Conservation (phyloP, 2,113 vertebrate species). For the Hyperopisus bebe region DNA sequence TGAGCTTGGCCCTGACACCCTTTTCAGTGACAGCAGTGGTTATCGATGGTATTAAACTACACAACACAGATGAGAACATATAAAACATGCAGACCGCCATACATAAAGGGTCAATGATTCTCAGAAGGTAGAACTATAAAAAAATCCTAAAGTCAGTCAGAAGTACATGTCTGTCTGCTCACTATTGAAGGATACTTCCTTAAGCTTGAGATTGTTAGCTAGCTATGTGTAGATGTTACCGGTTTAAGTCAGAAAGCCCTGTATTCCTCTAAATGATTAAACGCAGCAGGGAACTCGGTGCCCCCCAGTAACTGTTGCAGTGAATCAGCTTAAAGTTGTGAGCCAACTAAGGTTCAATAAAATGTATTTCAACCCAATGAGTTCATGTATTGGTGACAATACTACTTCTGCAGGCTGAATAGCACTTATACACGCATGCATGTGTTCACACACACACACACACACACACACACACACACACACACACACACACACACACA, state of each 20-base stretch:
- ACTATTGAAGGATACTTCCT: not conserved
- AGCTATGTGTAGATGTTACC: not conserved
- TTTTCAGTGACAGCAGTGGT: not conserved
- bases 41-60: not conserved
- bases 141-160: not conserved
- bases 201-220: not conserved
- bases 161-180: not conserved
- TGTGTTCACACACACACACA: not conserved
- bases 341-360: not conserved
- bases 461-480: not conserved
- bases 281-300: not conserved
- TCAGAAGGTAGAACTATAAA: not conserved
- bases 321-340: not conserved
- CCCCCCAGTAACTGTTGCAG: not conserved
- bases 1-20: slow-evolving; percentile 24
- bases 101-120: not conserved
- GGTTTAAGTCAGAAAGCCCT: not conserved
- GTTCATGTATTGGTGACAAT: not conserved
- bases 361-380: not conserved
- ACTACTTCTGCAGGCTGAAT: not conserved
- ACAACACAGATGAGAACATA: not conserved
- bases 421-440: not conserved
- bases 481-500: no score
- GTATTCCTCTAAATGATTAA: not conserved
- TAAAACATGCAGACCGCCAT: not conserved